Percentiles rank a stretch among this genome's conserved stretches.
These are phyloP conservation scores for Rhineura floridana DNA, from an alignment of 2,113 vertebrate species.

Conservation along the genomic window DNA sequence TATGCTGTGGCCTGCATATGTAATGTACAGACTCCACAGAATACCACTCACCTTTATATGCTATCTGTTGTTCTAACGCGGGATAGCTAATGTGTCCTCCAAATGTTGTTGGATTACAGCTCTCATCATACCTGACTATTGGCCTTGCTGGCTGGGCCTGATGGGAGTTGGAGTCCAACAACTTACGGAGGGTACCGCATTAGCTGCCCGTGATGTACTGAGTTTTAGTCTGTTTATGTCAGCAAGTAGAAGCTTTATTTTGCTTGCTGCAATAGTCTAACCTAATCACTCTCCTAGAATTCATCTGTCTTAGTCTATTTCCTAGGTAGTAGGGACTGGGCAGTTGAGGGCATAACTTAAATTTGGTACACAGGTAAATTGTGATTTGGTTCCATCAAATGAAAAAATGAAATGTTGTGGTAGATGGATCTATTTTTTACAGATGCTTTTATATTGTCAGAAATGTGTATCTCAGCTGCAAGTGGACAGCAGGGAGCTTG, in stretches of 20 bases:
- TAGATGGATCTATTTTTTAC: slow-evolving; percentile 19
- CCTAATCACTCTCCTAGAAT: background rate
- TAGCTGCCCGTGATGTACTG: no score
- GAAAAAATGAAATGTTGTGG: background rate
- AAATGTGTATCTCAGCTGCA: slow-evolving; percentile 85
- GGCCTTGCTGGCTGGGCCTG: no score
- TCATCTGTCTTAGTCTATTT: background rate
- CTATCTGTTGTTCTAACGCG: no score
- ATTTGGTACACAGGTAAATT: no score
- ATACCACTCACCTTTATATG: no score
- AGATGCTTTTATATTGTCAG: slow-evolving; percentile 70
- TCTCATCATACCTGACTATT: no score
- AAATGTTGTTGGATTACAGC: no score
- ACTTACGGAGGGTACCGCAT: no score
- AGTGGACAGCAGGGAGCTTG: slow-evolving; percentile 89
- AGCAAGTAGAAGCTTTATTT: background rate
- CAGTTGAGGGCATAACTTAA: background rate
- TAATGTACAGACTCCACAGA: background rate
- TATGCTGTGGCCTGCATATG: background rate
- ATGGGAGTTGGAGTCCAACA: no score
- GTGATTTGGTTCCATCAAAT: background rate
- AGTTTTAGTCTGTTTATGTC: background rate
- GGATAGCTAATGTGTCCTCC: no score
- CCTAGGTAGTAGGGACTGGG: background rate
- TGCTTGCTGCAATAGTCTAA: background rate